These are phyloP conservation scores for Myopa testacea DNA, from an alignment of 2,888 invertebrate species.

Conservation along the genomic window DNA sequence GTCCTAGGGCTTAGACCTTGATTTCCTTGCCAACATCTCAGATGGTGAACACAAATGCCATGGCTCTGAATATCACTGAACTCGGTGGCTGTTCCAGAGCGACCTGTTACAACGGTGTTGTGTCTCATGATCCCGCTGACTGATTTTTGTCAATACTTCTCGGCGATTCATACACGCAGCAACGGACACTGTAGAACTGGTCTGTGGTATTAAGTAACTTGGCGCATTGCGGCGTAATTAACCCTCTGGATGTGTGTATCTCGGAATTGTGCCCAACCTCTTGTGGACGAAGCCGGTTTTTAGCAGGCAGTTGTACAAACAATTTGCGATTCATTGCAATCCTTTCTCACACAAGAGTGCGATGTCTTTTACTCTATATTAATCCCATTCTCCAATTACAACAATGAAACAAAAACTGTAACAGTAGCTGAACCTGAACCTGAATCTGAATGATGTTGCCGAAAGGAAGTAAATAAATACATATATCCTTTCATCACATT, in stretches of 20 bases:
- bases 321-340: conserved; percentile 44
- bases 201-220: no score
- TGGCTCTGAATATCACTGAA: neutral
- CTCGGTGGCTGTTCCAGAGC: neutral
- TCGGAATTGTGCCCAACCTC: neutral
- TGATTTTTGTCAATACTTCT: no score
- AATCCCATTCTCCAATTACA: conserved; percentile 39
- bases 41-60: neutral
- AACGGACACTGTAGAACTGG: no score
- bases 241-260: neutral
- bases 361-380: neutral
- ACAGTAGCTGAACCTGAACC: conserved; percentile 17
- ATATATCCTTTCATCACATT: conserved; percentile 35
- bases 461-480: conserved; percentile 21
- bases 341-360: neutral
- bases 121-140: no score
- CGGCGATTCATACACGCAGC: no score
- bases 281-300: neutral
- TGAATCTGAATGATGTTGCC: conserved; percentile 9
- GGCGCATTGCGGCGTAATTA: neutral
- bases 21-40: neutral
- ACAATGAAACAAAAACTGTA: conserved; percentile 19
- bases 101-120: neutral
- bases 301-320: conserved; percentile 38
- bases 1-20: no score